Conservation (phyloP, 2,113 vertebrate genomes). For the Empidonax alnorum region DNA sequence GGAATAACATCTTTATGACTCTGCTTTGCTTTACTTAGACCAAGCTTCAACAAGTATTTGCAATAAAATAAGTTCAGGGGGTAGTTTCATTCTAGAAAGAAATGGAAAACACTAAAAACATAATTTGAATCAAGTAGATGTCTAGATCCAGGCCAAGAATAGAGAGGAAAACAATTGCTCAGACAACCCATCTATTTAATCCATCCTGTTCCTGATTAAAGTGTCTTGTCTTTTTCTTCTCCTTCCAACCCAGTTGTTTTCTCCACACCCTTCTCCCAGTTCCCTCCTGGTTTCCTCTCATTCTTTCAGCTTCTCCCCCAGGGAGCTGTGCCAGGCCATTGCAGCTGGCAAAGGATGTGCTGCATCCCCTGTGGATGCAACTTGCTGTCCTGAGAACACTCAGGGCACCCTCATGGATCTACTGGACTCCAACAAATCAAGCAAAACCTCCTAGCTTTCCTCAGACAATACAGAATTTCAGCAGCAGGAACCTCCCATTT, state of each 20-base stretch:
- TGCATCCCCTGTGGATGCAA: background rate
- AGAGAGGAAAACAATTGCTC: background rate
- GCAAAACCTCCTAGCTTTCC: background rate
- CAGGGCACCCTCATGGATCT: background rate
- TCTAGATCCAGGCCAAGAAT: background rate
- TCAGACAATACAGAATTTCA: background rate
- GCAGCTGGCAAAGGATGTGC: background rate
- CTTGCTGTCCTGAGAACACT: background rate
- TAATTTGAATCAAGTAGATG: background rate
- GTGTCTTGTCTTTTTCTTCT: background rate
- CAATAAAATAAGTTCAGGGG: background rate
- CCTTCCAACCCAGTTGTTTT: background rate
- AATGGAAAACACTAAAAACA: background rate
- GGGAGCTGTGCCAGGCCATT: background rate
- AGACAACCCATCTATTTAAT: background rate
- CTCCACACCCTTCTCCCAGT: background rate
- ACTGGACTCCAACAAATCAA: background rate
- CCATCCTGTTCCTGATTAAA: background rate
- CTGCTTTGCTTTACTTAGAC: background rate
- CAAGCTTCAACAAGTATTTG: background rate
- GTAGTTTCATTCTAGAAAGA: background rate
- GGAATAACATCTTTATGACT: background rate
- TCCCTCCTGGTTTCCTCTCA: background rate
- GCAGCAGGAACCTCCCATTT: background rate
- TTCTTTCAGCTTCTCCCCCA: background rate